Evolutionary conservation across 2,113 vertebrate genomes (phyloP), one percentile per base, ranked within the genome.

Genomic region (Charadrius vociferus): DNA sequence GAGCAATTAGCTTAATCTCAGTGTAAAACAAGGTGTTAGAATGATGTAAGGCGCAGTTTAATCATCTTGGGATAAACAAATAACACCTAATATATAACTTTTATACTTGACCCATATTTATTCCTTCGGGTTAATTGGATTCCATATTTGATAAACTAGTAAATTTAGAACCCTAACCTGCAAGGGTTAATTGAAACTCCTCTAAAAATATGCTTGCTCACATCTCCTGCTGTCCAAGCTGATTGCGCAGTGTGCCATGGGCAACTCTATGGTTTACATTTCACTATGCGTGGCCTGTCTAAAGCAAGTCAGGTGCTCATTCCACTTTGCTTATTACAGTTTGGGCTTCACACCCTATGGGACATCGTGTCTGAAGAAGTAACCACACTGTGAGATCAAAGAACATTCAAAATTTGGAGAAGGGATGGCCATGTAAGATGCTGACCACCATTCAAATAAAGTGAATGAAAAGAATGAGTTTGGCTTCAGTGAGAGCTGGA

Each of bases 61-160:
- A 50, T 81, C 18, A 39, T 47, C 45, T 55, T 59, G 47, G 6
- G 27, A 36, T 75, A 88, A 94, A 81, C 13, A 92, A 91, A 50
- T 81, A 94, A 43, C 8, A 75, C 9, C 36, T 39, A 67, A 72
- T 47, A 90, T 7, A 17, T 63, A 81, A 56, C 29, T 88, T 94
- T 87, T 75, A 87, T 47, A 78, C 52, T 14, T 90, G 41, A 66
- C 24, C 10, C 37, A 88, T 90, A 81, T 89, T 95, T 90, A 93
- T 81, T 94, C 82, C 41, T 50, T 66, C 32, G 41, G 59, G 81
- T 93, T 94, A 97, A 95, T 95, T 92, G 71, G 67, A 81, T 88
- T 86, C 65, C 47, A 36, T 22, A 30, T 61, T 92, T 90, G 37
- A 81, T 74, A 70, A 82, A 8, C 36, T 49, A 68, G 65, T 47